Evolutionary conservation across 2,888 invertebrate genomes (phyloP).

Genomic region (Tiliacea citrago): DNA sequence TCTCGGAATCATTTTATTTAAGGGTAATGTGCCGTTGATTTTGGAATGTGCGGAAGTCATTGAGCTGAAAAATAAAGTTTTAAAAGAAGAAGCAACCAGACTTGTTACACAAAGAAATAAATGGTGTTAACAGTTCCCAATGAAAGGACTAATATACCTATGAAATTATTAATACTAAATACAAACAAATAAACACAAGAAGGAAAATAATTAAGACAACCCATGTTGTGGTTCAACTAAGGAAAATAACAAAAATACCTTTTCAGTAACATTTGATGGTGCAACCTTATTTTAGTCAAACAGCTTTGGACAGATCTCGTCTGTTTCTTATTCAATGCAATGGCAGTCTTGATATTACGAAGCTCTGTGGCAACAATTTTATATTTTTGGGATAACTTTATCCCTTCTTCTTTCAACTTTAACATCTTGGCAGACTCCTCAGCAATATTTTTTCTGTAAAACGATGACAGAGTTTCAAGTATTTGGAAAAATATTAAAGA

Average conservation of each 20-base stretch:
- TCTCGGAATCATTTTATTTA: conserved; percentile 70
- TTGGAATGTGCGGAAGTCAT: conserved; percentile 80
- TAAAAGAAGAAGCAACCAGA: conserved; percentile 60
- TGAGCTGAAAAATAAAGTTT: conserved; percentile 78
- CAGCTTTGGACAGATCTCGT: conserved; percentile 81
- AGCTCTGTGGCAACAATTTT: conserved; percentile 86
- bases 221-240: conserved; percentile 16
- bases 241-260: conserved; percentile 76
- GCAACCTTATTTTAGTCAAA: conserved; percentile 81
- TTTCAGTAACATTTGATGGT: conserved; percentile 85
- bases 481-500: background rate
- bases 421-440: conserved; percentile 86
- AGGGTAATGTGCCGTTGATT: conserved; percentile 67
- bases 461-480: conserved; percentile 23
- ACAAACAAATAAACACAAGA: conserved; percentile 35
- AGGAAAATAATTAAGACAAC: conserved; percentile 19
- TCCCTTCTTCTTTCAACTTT: conserved; percentile 84
- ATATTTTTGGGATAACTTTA: conserved; percentile 82
- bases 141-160: conserved; percentile 4
- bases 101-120: conserved; percentile 41
- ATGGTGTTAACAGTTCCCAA: conserved; percentile 36
- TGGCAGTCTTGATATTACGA: conserved; percentile 84
- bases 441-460: conserved; percentile 86
- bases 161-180: conserved; percentile 11
- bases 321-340: conserved; percentile 85